Evolutionary conservation across 2,113 vertebrate species (phyloP).

Genomic region (Triplophysa rosa): DNA sequence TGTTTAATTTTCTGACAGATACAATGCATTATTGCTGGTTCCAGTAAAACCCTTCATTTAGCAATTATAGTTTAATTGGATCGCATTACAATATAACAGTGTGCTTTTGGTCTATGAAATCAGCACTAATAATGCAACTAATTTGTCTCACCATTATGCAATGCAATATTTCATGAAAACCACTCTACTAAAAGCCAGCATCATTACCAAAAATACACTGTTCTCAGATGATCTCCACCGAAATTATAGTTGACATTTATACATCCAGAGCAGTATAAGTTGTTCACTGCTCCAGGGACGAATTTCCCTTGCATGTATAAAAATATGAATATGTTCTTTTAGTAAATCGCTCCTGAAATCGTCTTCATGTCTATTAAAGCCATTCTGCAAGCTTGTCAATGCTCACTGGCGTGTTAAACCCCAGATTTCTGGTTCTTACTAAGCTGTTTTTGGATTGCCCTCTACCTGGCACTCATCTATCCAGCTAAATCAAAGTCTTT

Average conservation of each 20-base stretch:
- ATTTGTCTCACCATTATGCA: conserved; percentile 1
- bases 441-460: conserved; percentile 47
- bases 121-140: conserved; percentile 37
- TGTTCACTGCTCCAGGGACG: not conserved
- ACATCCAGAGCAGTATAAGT: not conserved
- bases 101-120: conserved; percentile 53
- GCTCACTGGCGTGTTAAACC: conserved; percentile 31
- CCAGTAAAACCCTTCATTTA: not conserved
- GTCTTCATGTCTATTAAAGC: conserved; percentile 8
- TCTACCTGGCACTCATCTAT: conserved; percentile 18
- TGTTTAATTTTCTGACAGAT: conserved; percentile 4
- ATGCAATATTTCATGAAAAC: not conserved
- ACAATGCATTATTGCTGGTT: conserved; percentile 1
- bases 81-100: conserved; percentile 25
- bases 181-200: not conserved
- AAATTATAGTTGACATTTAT: not conserved
- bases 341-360: not conserved
- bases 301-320: not conserved
- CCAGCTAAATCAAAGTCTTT: conserved; percentile 52
- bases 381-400: conserved; percentile 55
- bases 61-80: conserved; percentile 19
- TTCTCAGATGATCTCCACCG: not conserved
- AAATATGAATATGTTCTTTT: not conserved
- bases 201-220: not conserved
- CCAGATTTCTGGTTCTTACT: conserved; percentile 47